Percentiles rank a stretch among this genome's conserved stretches.
Evolutionary conservation across 2,113 vertebrate species (phyloP).

Genomic region (Trichomycterus rosablanca): DNA sequence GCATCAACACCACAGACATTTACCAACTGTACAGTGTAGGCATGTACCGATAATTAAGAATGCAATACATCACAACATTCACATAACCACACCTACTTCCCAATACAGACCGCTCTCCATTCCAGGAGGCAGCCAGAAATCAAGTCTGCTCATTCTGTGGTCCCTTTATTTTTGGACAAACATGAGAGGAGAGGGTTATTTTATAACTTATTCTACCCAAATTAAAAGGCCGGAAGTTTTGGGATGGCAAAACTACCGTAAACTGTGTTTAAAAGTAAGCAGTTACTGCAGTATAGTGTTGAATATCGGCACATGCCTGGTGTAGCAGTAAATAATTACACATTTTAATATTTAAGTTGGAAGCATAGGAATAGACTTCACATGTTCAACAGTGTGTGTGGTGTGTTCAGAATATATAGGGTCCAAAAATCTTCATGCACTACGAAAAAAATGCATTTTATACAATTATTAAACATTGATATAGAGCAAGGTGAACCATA

Average conservation of each 20-base stretch:
- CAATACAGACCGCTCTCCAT: too few relatives aligned
- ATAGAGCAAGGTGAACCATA: too few relatives aligned
- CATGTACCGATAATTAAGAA: slow-evolving; percentile 52
- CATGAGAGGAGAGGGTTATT: too few relatives aligned
- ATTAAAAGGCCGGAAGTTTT: too few relatives aligned
- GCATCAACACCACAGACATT: slow-evolving; percentile 75
- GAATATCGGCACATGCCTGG: slow-evolving; percentile 38
- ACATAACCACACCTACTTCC: neutral
- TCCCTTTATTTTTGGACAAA: too few relatives aligned
- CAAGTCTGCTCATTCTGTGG: too few relatives aligned
- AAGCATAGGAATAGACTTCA: slow-evolving; percentile 44
- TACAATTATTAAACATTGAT: slow-evolving; percentile 38
- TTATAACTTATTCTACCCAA: too few relatives aligned
- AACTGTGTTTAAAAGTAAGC: too few relatives aligned
- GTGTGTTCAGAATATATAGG: slow-evolving; percentile 15
- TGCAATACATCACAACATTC: slow-evolving; percentile 50
- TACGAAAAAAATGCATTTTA: slow-evolving; percentile 16
- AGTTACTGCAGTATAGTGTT: too few relatives aligned
- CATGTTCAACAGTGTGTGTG: slow-evolving; percentile 26
- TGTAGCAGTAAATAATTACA: slow-evolving; percentile 54
- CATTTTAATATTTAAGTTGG: slow-evolving; percentile 48
- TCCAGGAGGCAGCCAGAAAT: too few relatives aligned
- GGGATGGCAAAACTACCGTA: too few relatives aligned
- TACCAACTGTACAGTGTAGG: slow-evolving; percentile 68
- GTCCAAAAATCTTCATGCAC: slow-evolving; percentile 11